phyloP scores from a whole-genome alignment of 2,888 invertebrate species.

The Priocnemis perturbator region DNA sequence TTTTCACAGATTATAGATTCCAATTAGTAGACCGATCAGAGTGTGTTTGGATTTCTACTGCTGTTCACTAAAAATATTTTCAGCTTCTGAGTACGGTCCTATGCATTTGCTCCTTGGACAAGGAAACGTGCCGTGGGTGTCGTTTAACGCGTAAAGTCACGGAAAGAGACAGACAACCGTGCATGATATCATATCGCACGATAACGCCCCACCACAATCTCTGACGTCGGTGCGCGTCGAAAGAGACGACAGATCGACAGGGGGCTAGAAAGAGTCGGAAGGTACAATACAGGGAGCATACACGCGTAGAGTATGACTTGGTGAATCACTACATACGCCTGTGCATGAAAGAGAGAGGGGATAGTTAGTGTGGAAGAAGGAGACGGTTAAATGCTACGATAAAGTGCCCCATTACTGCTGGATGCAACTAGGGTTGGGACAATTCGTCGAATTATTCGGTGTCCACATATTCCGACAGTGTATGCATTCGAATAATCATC shows the following conservation, averaged over 20 bases:
- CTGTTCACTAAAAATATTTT: too few relatives aligned
- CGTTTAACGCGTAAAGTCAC: slow-evolving; percentile 18
- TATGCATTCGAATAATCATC: too few relatives aligned
- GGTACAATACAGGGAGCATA: background rate
- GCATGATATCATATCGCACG: slow-evolving; percentile 58
- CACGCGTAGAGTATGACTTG: background rate
- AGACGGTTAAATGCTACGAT: slow-evolving; percentile 30
- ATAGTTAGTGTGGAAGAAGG: slow-evolving; percentile 10
- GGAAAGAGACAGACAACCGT: slow-evolving; percentile 29
- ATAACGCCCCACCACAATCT: slow-evolving; percentile 53
- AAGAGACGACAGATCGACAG: too few relatives aligned
- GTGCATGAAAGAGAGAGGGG: background rate
- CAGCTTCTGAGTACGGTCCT: too few relatives aligned
- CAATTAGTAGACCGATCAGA: too few relatives aligned
- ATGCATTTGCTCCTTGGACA: slow-evolving; percentile 17
- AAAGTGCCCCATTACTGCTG: slow-evolving; percentile 30
- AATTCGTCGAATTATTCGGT: too few relatives aligned
- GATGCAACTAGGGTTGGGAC: too few relatives aligned
- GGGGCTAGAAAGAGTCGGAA: too few relatives aligned
- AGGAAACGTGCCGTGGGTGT: background rate
- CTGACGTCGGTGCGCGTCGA: too few relatives aligned
- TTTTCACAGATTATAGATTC: too few relatives aligned
- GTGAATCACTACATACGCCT: background rate
- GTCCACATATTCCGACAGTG: too few relatives aligned
- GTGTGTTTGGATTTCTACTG: too few relatives aligned